Base-by-base conservation (phyloP, 2,888 invertebrate genomes). In the Bugula neritina region DNA sequence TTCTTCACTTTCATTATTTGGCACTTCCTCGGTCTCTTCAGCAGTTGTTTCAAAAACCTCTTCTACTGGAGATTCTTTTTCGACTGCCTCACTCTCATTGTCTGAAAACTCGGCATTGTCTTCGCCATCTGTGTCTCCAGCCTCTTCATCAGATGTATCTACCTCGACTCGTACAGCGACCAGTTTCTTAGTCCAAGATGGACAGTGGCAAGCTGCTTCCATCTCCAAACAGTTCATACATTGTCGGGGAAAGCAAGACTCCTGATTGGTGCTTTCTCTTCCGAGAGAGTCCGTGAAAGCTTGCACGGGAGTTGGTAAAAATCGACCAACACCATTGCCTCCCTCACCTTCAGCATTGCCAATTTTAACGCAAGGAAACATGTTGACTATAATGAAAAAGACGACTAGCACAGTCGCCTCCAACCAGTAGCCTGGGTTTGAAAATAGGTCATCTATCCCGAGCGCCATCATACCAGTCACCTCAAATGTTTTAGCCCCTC, bases 391-490 rank as follows among this genome's bases (percentile, higher is more conserved):
- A 13, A 63, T 17, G 27, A 63, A 63, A n/a, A 63, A 63, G 13
- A 63, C 34, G 27, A 63, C 27, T 2, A 63, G 63, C 31, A 63
- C 34, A 2, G 63, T 63, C 2, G 63, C 63, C 27, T 63, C 63
- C 29, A 63, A 31, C 63, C 63, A 63, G 63, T 63, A 63, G 2
- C 63, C 63, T 27, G 63, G 63, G 63, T 63, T 63, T 10, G 25
- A 25, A n/a, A 63, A 63, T 27, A 63, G n/a, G 10, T 63, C 63
- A 63, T 63, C 63, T 31, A 63, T 27, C n/a, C 63, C 63, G 13
- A 63, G 63, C 31, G 63, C 63, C 63, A 63, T 63, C n/a, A 63
- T 27, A 31, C 63, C 63, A 31, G 63, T 63, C 31, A 63, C 63
- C n/a, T 63, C 63, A 34, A 63, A 63, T 13, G 63, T 31, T 63